Percentiles rank a stretch among this genome's conserved stretches.
These are phyloP conservation scores for Linepithema humile DNA, from an alignment of 1,140 invertebrate species.

Conservation along the genomic window DNA sequence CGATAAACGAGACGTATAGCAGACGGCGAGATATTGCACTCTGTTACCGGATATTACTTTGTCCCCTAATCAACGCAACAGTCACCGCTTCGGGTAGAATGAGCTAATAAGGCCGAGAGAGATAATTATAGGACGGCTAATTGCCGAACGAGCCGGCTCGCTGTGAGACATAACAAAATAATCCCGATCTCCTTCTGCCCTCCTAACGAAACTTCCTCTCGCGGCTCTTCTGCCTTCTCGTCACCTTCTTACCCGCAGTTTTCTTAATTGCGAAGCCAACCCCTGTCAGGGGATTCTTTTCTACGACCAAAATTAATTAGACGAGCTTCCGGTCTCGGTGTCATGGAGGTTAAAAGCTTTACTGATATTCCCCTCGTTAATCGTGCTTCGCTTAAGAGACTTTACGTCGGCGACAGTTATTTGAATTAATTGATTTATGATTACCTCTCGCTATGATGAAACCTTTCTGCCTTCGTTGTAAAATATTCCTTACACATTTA, in stretches of 20 bases:
- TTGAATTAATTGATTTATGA: slow-evolving; percentile 37
- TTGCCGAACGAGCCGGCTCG: slow-evolving; percentile 70
- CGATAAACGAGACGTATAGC: slow-evolving; percentile 17
- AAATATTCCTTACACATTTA: not conserved
- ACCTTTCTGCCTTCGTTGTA: not conserved
- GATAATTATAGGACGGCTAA: slow-evolving; percentile 78
- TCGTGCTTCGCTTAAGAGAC: slow-evolving; percentile 40
- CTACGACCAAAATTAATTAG: slow-evolving; percentile 67
- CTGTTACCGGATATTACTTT: slow-evolving; percentile 62
- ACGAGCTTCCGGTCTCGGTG: slow-evolving; percentile 59
- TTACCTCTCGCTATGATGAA: not conserved
- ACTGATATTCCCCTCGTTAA: slow-evolving; percentile 61
- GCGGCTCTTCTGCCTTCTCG: slow-evolving; percentile 48
- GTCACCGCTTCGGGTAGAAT: slow-evolving; percentile 61
- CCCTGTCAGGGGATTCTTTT: slow-evolving; percentile 65
- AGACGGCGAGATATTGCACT: slow-evolving; percentile 67
- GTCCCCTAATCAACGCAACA: slow-evolving; percentile 49
- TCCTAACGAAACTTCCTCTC: slow-evolving; percentile 1
- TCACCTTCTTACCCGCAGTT: slow-evolving; percentile 38
- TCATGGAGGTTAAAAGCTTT: slow-evolving; percentile 59
- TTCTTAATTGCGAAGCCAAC: slow-evolving; percentile 64
- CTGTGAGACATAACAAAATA: slow-evolving; percentile 73
- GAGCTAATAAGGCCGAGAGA: slow-evolving; percentile 67
- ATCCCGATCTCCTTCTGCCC: slow-evolving; percentile 43
- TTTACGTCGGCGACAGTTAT: slow-evolving; percentile 10